phyloP scores from a whole-genome alignment of 2,888 invertebrate species.

The Timandra comae region DNA sequence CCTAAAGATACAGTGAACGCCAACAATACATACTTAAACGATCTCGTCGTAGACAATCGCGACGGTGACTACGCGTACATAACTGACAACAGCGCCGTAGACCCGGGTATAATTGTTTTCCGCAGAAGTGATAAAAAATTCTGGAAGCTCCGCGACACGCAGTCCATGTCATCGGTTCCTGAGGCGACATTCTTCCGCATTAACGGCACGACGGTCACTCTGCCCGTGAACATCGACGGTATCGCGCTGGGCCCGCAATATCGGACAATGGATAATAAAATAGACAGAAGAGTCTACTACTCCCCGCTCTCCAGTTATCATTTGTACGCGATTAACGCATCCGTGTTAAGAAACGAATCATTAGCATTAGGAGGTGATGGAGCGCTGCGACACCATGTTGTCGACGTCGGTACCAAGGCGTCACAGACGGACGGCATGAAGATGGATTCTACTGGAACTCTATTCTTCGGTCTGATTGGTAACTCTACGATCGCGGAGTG shows the following conservation, averaged over 20 bases:
- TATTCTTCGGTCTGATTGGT: slow-evolving; percentile 83
- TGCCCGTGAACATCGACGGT: slow-evolving; percentile 81
- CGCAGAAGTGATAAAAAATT: slow-evolving; percentile 78
- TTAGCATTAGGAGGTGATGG: slow-evolving; percentile 46
- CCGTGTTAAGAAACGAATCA: slow-evolving; percentile 75
- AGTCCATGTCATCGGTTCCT: slow-evolving; percentile 78
- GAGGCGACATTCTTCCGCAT: slow-evolving; percentile 79
- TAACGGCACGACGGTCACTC: slow-evolving; percentile 73
- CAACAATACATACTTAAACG: slow-evolving; percentile 80
- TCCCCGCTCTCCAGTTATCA: slow-evolving; percentile 82
- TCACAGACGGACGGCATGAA: slow-evolving; percentile 86
- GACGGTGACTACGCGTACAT: slow-evolving; percentile 84
- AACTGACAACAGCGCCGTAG: slow-evolving; percentile 80
- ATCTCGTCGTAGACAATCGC: slow-evolving; percentile 83
- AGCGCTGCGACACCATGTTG: slow-evolving; percentile 66
- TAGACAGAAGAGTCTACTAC: slow-evolving; percentile 79
- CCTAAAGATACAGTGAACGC: slow-evolving; percentile 76
- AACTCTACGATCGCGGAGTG: slow-evolving; percentile 83
- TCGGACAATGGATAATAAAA: slow-evolving; percentile 39
- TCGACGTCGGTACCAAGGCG: slow-evolving; percentile 77
- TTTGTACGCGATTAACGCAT: slow-evolving; percentile 80
- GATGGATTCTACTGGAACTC: slow-evolving; percentile 81
- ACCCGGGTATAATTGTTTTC: slow-evolving; percentile 85
- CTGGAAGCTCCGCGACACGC: slow-evolving; percentile 82
- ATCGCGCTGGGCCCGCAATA: slow-evolving; percentile 82